phyloP scores from a whole-genome alignment of 1,140 invertebrate species.

The Ostrea denselamellosa region DNA sequence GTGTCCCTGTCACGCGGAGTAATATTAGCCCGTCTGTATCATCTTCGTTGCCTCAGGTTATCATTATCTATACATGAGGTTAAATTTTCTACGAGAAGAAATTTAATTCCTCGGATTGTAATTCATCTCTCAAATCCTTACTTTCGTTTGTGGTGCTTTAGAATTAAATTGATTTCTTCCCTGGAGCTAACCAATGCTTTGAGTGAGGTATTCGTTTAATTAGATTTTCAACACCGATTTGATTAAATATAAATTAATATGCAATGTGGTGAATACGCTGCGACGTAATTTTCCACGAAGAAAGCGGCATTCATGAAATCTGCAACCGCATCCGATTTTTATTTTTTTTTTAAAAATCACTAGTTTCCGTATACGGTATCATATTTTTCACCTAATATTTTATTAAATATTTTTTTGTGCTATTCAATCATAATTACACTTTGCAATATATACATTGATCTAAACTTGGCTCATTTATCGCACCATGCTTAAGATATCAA shows the following conservation, averaged over 20 bases:
- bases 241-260: conserved; percentile 36
- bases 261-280: conserved; percentile 11
- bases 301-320: neutral
- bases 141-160: conserved; percentile 2
- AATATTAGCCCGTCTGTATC: neutral
- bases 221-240: conserved; percentile 31
- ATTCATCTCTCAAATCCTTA: neutral
- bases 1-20: neutral
- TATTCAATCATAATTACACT: neutral
- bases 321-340: conserved; percentile 17
- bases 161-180: conserved; percentile 33
- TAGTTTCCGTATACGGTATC: too few species aligned
- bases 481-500: too few species aligned
- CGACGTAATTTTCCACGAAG: neutral
- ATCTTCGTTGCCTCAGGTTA: conserved; percentile 7
- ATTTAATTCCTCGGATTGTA: conserved; percentile 19
- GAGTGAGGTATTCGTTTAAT: conserved; percentile 7
- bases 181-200: neutral
- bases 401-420: neutral
- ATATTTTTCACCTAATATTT: too few species aligned
- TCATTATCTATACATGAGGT: conserved; percentile 36
- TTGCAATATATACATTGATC: neutral
- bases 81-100: conserved; percentile 17
- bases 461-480: too few species aligned
- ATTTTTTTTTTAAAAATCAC: too few species aligned